Evolutionary conservation across 2,113 vertebrate species (phyloP), one percentile per base, ranked within the genome.

Genomic region (Hippolais icterina): DNA sequence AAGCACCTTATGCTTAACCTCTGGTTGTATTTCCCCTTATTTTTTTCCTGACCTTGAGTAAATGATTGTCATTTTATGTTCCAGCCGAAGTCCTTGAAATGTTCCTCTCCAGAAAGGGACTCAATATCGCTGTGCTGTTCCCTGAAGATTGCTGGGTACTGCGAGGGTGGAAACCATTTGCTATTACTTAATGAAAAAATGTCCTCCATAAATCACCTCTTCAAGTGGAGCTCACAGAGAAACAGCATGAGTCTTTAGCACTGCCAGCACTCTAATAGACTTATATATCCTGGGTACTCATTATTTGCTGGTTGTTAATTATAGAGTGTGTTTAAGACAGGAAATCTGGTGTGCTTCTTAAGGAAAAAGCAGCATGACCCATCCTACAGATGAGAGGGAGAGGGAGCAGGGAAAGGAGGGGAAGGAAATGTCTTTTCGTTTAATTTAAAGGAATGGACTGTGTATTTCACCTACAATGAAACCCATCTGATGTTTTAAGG

Each of bases 141-240:
- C 96, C 96, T 92, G 87, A 95, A 96, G 93, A 97, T 93, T 97
- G 93, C 89, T 94, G 94, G 92, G 89, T 96, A 96, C 92, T 89
- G 80, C 57, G 86, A 95, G 92, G 96, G 94, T 96, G 92, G 91
- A 97, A 96, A 94, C 96, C 87, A 95, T 97, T 97, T 96, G 92
- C 94, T 96, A 95, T 97, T 97, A 97, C 94, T 97, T 97, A 96
- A 97, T 97, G 96, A 97, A 96, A 97, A 97, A 96, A 94, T 89
- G 90, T 96, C 93, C 79, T 97, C 89, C 89, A 95, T 97, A 97
- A 97, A 97, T 97, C 95, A 97, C 94, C 92, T 96, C 95, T 96
- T 97, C 95, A 97, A 95, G 91, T 97, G 96, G 94, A 95, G 93
- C 94, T 87, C 91, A 89, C 93, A 87, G 95, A 92, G 94, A 97